Base-by-base conservation (phyloP, 2,113 vertebrate species). In the Chelonoidis abingdonii region DNA sequence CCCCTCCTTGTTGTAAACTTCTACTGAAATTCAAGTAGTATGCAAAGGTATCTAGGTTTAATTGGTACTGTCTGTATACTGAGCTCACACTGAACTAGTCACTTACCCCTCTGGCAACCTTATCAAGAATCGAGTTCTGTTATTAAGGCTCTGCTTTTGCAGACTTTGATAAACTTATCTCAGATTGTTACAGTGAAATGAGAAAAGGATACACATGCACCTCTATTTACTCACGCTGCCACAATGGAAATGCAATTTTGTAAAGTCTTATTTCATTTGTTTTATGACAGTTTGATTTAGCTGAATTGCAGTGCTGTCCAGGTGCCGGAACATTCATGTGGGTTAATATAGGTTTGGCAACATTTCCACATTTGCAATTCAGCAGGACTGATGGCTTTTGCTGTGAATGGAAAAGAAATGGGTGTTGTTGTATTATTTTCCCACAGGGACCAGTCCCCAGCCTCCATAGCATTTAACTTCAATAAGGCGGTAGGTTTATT, bases 111-210 rank as follows among this genome's bases (percentile, higher is more conserved):
- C 82, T 56, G 92, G n/a, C 5, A 8, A 5, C 27, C 88, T 83
- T 89, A 84, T 1, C 31, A 93, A 44, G 52, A 91, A 89, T 35
- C 4, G 25, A 86, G 86, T 88, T 78, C 1, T 81, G 62, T 29
- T 57, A 87, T n/a, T 84, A 8, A 69, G 0, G 7, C 89, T 53
- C 8, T 29, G 80, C 86, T 91, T 87, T 84, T 22, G 85, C 65
- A 90, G 29, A 49, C 35, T 54, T 72, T 79, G 24, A 56, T n/a
- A 88, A 81, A 93, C 94, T 91, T 82, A 52, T 94, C 97, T 94
- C 83, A 1, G 0, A n/a, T 88, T 27, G 82, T 86, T 85, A 47
- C 25, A 89, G 86, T 75, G 75, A 78, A 93, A 72, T 50, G 90
- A 91, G 89, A 49, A 17, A 0, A 27, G 85, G 91, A 84, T 91